A percentile compares a stretch with the other conserved stretches of the same genome.
Conservation (phyloP, 1,140 invertebrate species). For the Bombyx mori region ASM3026992v2 NC_085113.1:1208001-1208500, state of each 20-base stretch:
- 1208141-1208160: not conserved
- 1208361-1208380: conserved; percentile 32
- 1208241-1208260: conserved; percentile 43
- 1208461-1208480: conserved; percentile 57
- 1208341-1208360: conserved; percentile 48
- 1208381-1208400: conserved; percentile 3
- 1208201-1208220: conserved; percentile 47
- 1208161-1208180: conserved; percentile 13
- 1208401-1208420: conserved; percentile 6
- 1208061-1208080: conserved; percentile 26
- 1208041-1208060: conserved; percentile 24
- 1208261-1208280: conserved; percentile 57
- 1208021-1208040: conserved; percentile 20
- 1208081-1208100: conserved; percentile 36
- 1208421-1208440: conserved; percentile 14
- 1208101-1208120: conserved; percentile 17
- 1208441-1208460: conserved; percentile 14
- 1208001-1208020: conserved; percentile 15
- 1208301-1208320: conserved; percentile 59
- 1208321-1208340: conserved; percentile 58
- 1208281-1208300: conserved; percentile 52
- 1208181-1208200: conserved; percentile 21
- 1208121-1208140: conserved; percentile 13
- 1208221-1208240: conserved; percentile 51
- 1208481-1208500: conserved; percentile 33